These are phyloP conservation scores for Drosophila novamexicana DNA, from an alignment of 1,140 invertebrate species.

Conservation along the genomic window DNA sequence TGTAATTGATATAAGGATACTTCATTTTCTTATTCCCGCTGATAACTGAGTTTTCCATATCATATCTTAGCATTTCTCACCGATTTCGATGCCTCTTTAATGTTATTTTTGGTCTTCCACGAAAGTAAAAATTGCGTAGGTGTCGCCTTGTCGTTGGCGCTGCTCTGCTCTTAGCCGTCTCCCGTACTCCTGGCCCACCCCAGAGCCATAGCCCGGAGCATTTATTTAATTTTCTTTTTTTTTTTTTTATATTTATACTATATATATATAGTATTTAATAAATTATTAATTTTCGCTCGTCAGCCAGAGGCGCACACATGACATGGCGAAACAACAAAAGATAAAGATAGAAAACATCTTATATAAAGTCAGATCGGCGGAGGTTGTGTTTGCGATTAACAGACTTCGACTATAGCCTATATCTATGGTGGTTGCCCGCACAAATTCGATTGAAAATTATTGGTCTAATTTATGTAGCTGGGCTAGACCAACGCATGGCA, in stretches of 20 bases:
- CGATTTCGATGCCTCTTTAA: conserved; percentile 7
- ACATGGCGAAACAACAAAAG: conserved; percentile 62
- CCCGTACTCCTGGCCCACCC: conserved; percentile 20
- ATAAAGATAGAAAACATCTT: conserved; percentile 31
- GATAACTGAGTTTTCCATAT: background rate
- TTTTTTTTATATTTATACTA: conserved; percentile 6
- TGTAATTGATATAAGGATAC: too few relatives aligned
- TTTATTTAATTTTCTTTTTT: conserved; percentile 25
- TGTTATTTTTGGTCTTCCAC: conserved; percentile 14
- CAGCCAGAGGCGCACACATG: conserved; percentile 39
- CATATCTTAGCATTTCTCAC: background rate
- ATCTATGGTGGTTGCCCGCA: conserved; percentile 21
- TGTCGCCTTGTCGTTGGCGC: conserved; percentile 2
- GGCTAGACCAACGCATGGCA: conserved; percentile 25
- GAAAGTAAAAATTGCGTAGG: conserved; percentile 41
- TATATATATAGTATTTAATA: conserved; percentile 72
- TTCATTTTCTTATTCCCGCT: too few relatives aligned
- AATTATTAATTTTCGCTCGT: conserved; percentile 72
- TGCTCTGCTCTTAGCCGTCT: background rate
- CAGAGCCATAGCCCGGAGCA: background rate
- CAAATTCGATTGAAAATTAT: conserved; percentile 50
- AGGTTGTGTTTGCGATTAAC: background rate
- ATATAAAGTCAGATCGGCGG: conserved; percentile 45
- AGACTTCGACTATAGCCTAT: background rate
- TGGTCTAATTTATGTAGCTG: conserved; percentile 42